Conservation (phyloP, 1,140 invertebrate genomes). For the Drosophila nasuta region DNA sequence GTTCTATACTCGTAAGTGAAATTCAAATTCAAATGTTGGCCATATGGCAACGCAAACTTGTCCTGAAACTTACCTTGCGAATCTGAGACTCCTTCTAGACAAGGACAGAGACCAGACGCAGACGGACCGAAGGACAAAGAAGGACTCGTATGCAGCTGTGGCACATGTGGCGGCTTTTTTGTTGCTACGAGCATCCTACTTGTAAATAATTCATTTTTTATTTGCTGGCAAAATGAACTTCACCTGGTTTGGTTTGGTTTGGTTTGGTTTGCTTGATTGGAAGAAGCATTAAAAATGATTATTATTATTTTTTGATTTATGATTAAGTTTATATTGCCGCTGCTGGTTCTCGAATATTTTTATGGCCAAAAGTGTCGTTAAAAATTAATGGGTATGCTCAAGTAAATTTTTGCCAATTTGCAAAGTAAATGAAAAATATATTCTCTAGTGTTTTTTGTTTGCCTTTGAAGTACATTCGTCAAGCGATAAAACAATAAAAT, state of each 20-base stretch:
- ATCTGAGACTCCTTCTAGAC: constrained; percentile 17
- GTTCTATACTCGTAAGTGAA: constrained; percentile 23
- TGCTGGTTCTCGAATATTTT: constrained; percentile 22
- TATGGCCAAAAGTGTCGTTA: constrained; percentile 20
- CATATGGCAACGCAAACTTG: constrained; percentile 47
- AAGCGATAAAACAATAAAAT: background rate
- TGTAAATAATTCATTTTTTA: constrained; percentile 58
- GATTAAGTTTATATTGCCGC: constrained; percentile 28
- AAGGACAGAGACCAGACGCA: background rate
- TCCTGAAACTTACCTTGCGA: constrained; percentile 12
- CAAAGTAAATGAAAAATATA: constrained; percentile 7
- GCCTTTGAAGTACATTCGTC: background rate
- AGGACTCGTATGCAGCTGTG: constrained; percentile 9
- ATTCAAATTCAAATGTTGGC: constrained; percentile 48
- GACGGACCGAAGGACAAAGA: background rate
- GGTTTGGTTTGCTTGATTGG: background rate
- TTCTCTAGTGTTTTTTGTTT: background rate
- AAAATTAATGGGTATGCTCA: constrained; percentile 25
- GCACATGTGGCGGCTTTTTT: constrained; percentile 27
- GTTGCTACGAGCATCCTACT: constrained; percentile 18
- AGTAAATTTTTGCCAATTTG: background rate
- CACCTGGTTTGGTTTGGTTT: constrained; percentile 26
- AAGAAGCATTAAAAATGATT: constrained; percentile 38
- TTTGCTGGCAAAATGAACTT: constrained; percentile 40
- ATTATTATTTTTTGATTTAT: constrained; percentile 59